Conservation (phyloP, 1,140 invertebrate species). For the Lordiphosa collinella region DNA sequence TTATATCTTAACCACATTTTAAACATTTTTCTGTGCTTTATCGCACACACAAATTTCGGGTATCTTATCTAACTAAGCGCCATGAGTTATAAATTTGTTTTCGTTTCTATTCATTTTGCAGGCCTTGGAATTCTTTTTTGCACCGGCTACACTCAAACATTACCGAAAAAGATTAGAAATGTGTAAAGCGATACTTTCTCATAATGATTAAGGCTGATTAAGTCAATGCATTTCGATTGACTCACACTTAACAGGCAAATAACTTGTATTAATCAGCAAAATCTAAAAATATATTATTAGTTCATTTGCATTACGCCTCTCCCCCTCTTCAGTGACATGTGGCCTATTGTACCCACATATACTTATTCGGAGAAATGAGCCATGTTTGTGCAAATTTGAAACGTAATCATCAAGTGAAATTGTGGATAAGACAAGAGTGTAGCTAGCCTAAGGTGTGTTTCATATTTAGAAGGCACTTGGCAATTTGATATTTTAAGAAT, state of each 20-base stretch:
- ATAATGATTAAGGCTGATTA: slow-evolving; percentile 10
- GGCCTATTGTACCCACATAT: not conserved
- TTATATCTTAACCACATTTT: not conserved
- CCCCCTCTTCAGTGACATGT: not conserved
- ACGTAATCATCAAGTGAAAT: slow-evolving; percentile 1
- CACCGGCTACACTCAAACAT: too few species aligned
- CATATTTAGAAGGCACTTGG: not conserved
- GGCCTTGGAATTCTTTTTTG: too few species aligned
- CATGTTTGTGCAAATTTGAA: slow-evolving; percentile 8
- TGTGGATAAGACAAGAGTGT: slow-evolving; percentile 3
- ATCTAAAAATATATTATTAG: slow-evolving; percentile 64
- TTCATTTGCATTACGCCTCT: slow-evolving; percentile 25
- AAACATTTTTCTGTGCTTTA: slow-evolving; percentile 17
- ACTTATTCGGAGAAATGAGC: slow-evolving; percentile 1
- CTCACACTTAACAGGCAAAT: slow-evolving; percentile 30
- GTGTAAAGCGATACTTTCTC: not conserved
- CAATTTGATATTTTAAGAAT: not conserved
- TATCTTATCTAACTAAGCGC: slow-evolving; percentile 15
- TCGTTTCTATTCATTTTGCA: not conserved
- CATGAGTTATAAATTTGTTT: slow-evolving; percentile 11
- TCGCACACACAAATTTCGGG: slow-evolving; percentile 7
- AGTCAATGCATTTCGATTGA: slow-evolving; percentile 38
- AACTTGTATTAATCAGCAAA: slow-evolving; percentile 55
- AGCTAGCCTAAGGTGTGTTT: not conserved
- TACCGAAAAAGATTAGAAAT: not conserved